Evolutionary conservation across 1,140 invertebrate species (phyloP).

Genomic region (Hycleus phaleratus): DNA sequence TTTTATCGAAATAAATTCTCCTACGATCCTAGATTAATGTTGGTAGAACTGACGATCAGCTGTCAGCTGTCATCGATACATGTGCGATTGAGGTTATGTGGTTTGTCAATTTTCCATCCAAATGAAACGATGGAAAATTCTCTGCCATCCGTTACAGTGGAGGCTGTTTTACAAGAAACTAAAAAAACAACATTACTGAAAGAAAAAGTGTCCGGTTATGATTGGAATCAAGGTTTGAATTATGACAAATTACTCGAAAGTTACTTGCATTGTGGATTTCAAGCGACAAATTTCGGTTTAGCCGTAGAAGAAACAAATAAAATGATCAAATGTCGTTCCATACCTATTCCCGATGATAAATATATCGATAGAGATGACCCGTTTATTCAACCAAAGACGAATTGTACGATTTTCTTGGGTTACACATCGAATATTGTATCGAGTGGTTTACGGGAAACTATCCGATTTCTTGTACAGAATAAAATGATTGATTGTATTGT

Average conservation of each 20-base stretch:
- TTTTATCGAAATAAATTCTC: too few relatives aligned
- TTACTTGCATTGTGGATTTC: conserved; percentile 82
- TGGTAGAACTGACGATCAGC: too few relatives aligned
- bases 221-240: conserved; percentile 89
- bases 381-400: conserved; percentile 67
- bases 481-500: conserved; percentile 93
- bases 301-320: conserved; percentile 86
- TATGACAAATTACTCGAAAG: conserved; percentile 77
- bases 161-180: conserved; percentile 35
- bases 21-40: too few relatives aligned
- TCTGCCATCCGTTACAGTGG: not conserved
- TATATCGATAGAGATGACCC: conserved; percentile 67
- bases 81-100: too few relatives aligned
- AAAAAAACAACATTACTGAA: conserved; percentile 29
- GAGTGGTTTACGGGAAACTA: conserved; percentile 85
- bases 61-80: too few relatives aligned
- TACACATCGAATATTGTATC: conserved; percentile 98
- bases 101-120: too few relatives aligned
- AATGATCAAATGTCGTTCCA: conserved; percentile 72
- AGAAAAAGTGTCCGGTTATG: conserved; percentile 65
- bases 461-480: conserved; percentile 84
- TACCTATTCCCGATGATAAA: conserved; percentile 57
- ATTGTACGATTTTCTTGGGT: conserved; percentile 95
- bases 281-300: conserved; percentile 90
- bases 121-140: too few relatives aligned